A percentile compares a stretch with the other conserved stretches of the same genome.
Evolutionary conservation across 2,113 vertebrate genomes (phyloP).

Genomic region (Rhabdomys dilectus): DNA sequence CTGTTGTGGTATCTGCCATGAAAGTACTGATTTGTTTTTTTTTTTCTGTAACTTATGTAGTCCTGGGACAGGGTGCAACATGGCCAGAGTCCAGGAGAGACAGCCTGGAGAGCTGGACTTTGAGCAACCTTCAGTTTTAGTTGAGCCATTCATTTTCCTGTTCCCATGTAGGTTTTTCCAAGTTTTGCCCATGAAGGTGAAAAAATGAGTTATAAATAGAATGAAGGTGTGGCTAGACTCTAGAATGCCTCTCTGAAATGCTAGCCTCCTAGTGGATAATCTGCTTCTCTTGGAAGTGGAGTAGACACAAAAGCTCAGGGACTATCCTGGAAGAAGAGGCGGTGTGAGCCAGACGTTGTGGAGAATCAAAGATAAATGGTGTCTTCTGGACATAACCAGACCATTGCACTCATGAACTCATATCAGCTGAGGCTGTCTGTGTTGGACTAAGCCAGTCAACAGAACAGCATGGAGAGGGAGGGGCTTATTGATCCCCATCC

Average conservation of each 20-base stretch:
- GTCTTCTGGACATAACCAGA: background rate
- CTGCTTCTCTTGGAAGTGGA: background rate
- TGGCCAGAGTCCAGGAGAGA: background rate
- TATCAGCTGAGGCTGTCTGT: background rate
- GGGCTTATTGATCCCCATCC: background rate
- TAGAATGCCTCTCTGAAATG: background rate
- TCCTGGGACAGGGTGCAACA: fast-evolving
- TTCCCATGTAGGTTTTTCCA: background rate
- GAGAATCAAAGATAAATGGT: background rate
- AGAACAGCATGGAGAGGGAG: background rate
- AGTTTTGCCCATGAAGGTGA: background rate
- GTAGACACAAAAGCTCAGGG: background rate
- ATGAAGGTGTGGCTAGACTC: background rate
- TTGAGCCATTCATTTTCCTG: background rate
- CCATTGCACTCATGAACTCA: background rate
- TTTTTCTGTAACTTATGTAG: background rate
- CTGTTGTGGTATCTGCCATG: too few relatives aligned
- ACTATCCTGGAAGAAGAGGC: background rate
- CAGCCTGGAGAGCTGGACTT: background rate
- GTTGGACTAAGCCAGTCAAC: background rate
- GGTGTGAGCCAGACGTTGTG: background rate
- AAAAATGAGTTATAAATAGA: background rate
- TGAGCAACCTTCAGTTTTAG: background rate
- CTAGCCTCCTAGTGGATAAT: background rate
- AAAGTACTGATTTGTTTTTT: background rate